These are phyloP conservation scores for Stichodactyla helianthus DNA, from an alignment of 64 coral and sea anemone species.

Conservation along the genomic window DNA sequence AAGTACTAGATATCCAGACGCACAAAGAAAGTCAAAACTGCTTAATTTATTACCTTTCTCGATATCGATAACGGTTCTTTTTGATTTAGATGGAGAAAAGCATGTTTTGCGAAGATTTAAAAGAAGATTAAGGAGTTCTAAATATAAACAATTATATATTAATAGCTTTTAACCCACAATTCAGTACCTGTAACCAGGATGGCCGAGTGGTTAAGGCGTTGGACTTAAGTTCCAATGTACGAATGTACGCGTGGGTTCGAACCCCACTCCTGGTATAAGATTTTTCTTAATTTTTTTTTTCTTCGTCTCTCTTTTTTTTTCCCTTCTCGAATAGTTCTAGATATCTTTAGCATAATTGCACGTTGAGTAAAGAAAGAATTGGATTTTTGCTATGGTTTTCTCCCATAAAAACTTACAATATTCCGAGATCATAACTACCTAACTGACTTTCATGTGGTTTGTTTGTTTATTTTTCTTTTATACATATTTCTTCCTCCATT, in stretches of 20 bases:
- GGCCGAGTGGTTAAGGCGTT: conserved; percentile 99
- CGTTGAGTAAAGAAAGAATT: too few relatives aligned
- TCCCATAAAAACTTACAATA: too few relatives aligned
- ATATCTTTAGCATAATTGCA: too few relatives aligned
- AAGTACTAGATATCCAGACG: neutral
- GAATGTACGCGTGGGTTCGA: conserved; percentile 31
- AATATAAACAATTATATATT: neutral
- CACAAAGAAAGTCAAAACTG: neutral
- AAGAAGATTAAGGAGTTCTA: neutral
- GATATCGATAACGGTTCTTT: neutral
- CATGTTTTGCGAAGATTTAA: neutral
- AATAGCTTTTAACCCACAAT: neutral
- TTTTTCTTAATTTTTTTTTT: neutral
- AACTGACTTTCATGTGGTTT: too few relatives aligned
- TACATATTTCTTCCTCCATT: too few relatives aligned
- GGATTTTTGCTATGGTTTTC: too few relatives aligned
- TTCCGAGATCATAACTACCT: too few relatives aligned
- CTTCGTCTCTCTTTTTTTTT: neutral
- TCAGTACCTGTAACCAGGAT: conserved; percentile 21
- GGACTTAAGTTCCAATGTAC: conserved; percentile 66
- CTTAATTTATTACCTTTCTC: neutral
- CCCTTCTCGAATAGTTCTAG: too few relatives aligned
- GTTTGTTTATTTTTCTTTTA: too few relatives aligned
- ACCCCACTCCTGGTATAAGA: conserved; percentile 12
- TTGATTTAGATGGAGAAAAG: neutral